phyloP scores from a whole-genome alignment of 2,797 vertebrate genomes.

The Bradypodion pumilum region DNA sequence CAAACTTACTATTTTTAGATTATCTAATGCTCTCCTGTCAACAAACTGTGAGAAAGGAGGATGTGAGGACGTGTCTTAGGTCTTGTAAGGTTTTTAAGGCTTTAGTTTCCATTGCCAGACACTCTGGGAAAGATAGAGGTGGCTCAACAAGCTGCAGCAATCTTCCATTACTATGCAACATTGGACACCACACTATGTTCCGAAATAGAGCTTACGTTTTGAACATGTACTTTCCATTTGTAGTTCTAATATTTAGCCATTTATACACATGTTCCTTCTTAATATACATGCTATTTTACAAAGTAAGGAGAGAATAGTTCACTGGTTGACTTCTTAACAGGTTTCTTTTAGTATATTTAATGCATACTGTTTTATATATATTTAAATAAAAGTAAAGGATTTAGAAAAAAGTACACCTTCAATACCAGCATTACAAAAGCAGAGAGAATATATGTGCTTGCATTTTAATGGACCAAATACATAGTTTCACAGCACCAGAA shows the following conservation, averaged over 20 bases:
- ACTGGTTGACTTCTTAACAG: not conserved
- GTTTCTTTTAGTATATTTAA: not conserved
- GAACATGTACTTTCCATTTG: not conserved
- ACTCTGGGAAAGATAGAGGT: not conserved
- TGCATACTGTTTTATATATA: not conserved
- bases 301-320: not conserved
- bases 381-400: not conserved
- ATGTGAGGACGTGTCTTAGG: constrained; percentile 31
- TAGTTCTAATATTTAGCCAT: not conserved
- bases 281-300: not conserved
- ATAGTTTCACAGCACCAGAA: not conserved
- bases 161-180: not conserved
- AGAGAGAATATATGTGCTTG: not conserved
- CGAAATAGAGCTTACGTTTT: constrained; percentile 1
- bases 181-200: not conserved
- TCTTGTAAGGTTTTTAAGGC: constrained; percentile 3
- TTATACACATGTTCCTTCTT: not conserved
- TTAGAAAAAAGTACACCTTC: not conserved
- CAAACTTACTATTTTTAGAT: constrained; percentile 52
- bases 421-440: not conserved
- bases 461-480: not conserved
- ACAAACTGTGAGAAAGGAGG: constrained; percentile 14
- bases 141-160: constrained; percentile 1
- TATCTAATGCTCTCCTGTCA: constrained; percentile 54
- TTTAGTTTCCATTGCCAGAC: constrained; percentile 10